Base-by-base conservation (phyloP, 2,113 vertebrate species). In the Carlito syrichta region DNA sequence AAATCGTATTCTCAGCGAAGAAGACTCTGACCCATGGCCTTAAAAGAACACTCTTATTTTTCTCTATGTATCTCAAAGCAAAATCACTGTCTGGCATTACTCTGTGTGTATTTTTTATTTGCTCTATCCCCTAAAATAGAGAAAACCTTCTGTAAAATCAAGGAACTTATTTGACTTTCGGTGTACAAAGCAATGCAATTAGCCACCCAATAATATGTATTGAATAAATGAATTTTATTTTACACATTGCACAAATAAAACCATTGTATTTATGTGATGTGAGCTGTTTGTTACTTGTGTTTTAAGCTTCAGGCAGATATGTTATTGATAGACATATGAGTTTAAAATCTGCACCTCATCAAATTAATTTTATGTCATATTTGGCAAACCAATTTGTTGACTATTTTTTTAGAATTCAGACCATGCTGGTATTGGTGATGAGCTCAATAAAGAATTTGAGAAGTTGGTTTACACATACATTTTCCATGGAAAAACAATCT, bases 321-420 rank as follows among this genome's bases (percentile, higher is more conserved):
- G 8, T 63, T 84, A 79, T 48, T 89, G 17, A 6, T 52, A 50
- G 35, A 71, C 7, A 63, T 45, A 90, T 60, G 17, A 79, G 6
- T 22, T 50, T 63, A 84, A 78, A 12, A 74, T 56, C 27, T 90
- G 27, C 1, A 60, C 23, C 27, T 91, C 86, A 73, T 88, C 40
- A 95, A 63, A 56, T 76, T 87, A 81, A 32, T 50, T 91, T 79
- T 90, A 23, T 86, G 32, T 81, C 38, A 10, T 20, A 89, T 88
- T 27, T 68, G 43, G 30, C 14, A 88, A 90, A 38, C 32, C 25
- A 54, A 91, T 63, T 83, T 69, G 9, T 22, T 89, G 48, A 76
- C 45, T 48, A 6, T 82, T 89, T 78, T 87, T 73, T 50, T n/a
- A 96, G 79, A 86, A 62, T 68, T 95, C n/a, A 73, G 76, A 91